Percentiles rank a stretch among this genome's conserved stretches.
These are phyloP conservation scores for Cotesia vestalis DNA, from an alignment of 1,140 invertebrate species.

Conservation along the genomic window DNA sequence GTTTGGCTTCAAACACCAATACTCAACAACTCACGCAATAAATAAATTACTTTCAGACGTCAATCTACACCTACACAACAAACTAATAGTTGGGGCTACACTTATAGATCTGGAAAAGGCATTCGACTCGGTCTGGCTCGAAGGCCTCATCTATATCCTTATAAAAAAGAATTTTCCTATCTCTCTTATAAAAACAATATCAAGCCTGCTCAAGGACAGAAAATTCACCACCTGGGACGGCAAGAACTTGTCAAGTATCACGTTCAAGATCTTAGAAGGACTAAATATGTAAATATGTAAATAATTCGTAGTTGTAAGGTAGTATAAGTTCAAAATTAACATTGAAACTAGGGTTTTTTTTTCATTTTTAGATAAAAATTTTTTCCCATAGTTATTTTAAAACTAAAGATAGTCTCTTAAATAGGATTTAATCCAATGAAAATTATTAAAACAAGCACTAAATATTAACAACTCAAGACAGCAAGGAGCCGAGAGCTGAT, in stretches of 20 bases:
- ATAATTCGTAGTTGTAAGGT: too few species aligned
- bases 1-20: constrained; percentile 10
- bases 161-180: constrained; percentile 28
- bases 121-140: constrained; percentile 6
- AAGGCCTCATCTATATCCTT: neutral
- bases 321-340: too few species aligned
- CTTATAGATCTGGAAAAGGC: constrained; percentile 19
- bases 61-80: neutral
- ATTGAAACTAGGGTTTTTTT: constrained; percentile 4
- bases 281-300: too few species aligned
- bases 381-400: too few species aligned
- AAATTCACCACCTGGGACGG: constrained; percentile 16
- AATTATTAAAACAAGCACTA: too few species aligned
- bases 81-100: neutral
- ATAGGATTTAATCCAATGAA: too few species aligned
- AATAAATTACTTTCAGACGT: constrained; percentile 3
- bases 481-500: too few species aligned
- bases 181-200: constrained; percentile 18
- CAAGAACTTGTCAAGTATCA: neutral
- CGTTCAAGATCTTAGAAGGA: constrained; percentile 27
- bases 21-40: constrained; percentile 21
- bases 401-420: too few species aligned
- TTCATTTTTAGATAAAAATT: neutral
- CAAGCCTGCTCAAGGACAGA: constrained; percentile 20
- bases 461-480: too few species aligned